Conservation (phyloP, 2,113 vertebrate genomes). For the Sapayoa aenigma region DNA sequence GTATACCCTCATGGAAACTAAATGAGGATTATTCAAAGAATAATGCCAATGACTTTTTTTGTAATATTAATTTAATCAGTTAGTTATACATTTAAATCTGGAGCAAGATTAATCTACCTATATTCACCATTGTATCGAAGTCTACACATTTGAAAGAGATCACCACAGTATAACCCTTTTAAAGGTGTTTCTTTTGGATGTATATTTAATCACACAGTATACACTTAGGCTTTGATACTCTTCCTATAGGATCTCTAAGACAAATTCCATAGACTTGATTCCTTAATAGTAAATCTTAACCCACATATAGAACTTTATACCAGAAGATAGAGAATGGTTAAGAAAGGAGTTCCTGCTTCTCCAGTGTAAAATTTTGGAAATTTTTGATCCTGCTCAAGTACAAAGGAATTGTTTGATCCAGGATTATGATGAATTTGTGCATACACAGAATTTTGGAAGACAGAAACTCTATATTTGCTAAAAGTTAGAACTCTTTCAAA, state of each 20-base stretch:
- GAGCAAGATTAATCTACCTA: slow-evolving; percentile 32
- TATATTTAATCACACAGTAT: neutral
- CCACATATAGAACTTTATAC: neutral
- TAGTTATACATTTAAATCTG: slow-evolving; percentile 61
- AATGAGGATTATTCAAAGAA: slow-evolving; percentile 69
- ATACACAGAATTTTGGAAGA: neutral
- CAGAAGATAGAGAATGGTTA: neutral
- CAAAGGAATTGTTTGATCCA: neutral
- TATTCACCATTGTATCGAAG: slow-evolving; percentile 4
- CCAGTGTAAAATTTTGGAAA: neutral
- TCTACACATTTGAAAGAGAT: neutral
- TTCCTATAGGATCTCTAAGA: neutral
- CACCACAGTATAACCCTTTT: neutral
- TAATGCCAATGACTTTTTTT: slow-evolving; percentile 61
- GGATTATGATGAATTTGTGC: neutral
- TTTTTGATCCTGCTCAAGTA: neutral
- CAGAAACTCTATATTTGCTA: neutral
- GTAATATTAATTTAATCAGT: slow-evolving; percentile 71
- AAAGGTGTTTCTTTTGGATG: neutral
- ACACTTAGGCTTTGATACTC: neutral
- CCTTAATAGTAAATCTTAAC: neutral
- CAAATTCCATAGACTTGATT: neutral
- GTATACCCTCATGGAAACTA: slow-evolving; percentile 67
- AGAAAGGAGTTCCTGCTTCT: neutral
- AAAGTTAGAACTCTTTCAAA: neutral